Percentiles rank a stretch among this genome's conserved stretches.
Evolutionary conservation across 2,888 invertebrate genomes (phyloP).

Genomic region (Noctuana brunneofusca): DNA sequence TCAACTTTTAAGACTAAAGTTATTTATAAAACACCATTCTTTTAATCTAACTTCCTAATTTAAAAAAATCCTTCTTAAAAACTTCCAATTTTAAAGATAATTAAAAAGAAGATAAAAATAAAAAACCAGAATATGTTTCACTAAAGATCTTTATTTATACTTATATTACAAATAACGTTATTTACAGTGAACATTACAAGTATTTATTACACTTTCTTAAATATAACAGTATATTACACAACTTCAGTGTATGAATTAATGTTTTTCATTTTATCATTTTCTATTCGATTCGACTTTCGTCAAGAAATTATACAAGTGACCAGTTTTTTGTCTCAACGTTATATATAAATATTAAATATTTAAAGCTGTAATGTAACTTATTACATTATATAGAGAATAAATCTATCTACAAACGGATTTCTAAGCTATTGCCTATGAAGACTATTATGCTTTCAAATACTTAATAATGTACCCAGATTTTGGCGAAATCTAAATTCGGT

Average conservation of each 20-base stretch:
- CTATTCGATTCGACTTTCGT: conserved; percentile 3
- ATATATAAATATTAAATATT: conserved; percentile 29
- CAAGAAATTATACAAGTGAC: conserved; percentile 2
- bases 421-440: background rate
- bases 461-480: background rate
- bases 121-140: conserved; percentile 53
- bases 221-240: conserved; percentile 46
- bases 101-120: too few relatives aligned
- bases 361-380: conserved; percentile 29
- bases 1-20: too few relatives aligned
- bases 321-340: conserved; percentile 11
- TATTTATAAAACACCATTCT: too few relatives aligned
- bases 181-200: conserved; percentile 70
- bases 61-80: too few relatives aligned
- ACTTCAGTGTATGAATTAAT: conserved; percentile 35
- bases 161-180: conserved; percentile 80
- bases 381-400: conserved; percentile 17
- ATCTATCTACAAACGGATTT: conserved; percentile 17
- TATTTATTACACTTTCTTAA: conserved; percentile 57
- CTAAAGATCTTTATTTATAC: conserved; percentile 75
- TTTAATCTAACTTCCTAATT: too few relatives aligned
- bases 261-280: background rate
- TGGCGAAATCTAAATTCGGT: background rate
- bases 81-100: too few relatives aligned
- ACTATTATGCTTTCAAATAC: background rate